Conservation (phyloP, 2,113 vertebrate species). For the Pseudorasbora parva region DNA sequence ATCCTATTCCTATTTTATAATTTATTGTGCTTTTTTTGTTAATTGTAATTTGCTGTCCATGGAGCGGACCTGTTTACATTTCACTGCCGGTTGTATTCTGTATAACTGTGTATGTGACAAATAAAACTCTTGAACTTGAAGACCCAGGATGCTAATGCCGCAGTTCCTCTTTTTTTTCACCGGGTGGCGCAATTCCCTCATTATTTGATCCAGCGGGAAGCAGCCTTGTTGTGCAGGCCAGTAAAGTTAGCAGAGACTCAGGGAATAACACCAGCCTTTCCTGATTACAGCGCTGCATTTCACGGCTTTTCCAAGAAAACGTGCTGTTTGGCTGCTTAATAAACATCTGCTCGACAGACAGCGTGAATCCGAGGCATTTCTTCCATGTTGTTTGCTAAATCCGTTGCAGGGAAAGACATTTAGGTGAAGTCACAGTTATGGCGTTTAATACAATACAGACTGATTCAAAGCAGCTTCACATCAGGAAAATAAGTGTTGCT, state of each 20-base stretch:
- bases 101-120: no score
- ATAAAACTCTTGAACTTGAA: no score
- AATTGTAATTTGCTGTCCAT: no score
- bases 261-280: background rate
- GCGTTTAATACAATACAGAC: background rate
- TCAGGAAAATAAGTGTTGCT: background rate
- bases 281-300: background rate
- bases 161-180: constrained; percentile 10
- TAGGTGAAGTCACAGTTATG: background rate
- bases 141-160: background rate
- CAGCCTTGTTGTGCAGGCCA: constrained; percentile 39
- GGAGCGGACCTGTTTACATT: no score
- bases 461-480: background rate
- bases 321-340: background rate
- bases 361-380: background rate
- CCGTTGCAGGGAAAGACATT: background rate
- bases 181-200: constrained; percentile 20
- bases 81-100: no score
- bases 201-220: background rate
- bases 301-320: background rate
- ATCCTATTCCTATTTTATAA: no score
- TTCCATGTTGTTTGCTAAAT: background rate
- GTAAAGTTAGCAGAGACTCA: background rate
- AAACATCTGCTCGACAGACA: constrained; percentile 16
- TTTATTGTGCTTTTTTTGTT: no score